Base-by-base conservation (phyloP, 2,113 vertebrate species). In the Ramphastos sulfuratus region DNA sequence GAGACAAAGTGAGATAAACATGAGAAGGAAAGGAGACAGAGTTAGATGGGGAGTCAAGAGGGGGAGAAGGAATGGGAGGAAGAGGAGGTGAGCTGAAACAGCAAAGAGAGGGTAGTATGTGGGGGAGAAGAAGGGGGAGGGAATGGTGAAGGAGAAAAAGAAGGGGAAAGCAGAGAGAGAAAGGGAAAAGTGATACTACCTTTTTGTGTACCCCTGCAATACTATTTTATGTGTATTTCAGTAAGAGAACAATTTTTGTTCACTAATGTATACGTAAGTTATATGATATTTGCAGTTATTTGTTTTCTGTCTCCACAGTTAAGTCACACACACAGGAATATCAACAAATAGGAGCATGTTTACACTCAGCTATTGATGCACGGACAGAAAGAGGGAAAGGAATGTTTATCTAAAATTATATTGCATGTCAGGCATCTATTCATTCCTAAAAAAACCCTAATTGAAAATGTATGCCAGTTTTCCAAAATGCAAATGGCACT, bases 391-490 rank as follows among this genome's bases (percentile, higher is more conserved):
- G n/a, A 81, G 10, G 6, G 6, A 90, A 31, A 56, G 10, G 75
- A 52, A 84, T 89, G 7, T 16, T 95, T 92, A 28, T 87, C 95
- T 44, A 35, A 91, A 94, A 80, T 90, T 80, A 9, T 74, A 87
- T 79, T 94, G 63, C 16, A n/a, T 85, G 58, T 63, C 14, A 93
- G 8, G 46, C 31, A 30, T 71, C 21, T 66, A 50, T 44, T 70
- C 28, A 46, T 88, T 72, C 37, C 76, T 85, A 86, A 61, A 93
- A 81, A 95, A 67, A 5, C 44, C 11, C 31, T 69, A 70, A 73
- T 5, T 89, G 35, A 91, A 95, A 86, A 73, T 65, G n/a, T 59
- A 94, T 50, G 14, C 30, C 64, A 69, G 48, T 96, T 95, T 94
- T 91, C 60, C 52, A 89, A 61, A 85, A 93, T 17, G 7, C 21